Evolutionary conservation across 1,140 invertebrate genomes (phyloP), one percentile per base, ranked within the genome.

Genomic region (Aphelenchoides besseyi): DNA sequence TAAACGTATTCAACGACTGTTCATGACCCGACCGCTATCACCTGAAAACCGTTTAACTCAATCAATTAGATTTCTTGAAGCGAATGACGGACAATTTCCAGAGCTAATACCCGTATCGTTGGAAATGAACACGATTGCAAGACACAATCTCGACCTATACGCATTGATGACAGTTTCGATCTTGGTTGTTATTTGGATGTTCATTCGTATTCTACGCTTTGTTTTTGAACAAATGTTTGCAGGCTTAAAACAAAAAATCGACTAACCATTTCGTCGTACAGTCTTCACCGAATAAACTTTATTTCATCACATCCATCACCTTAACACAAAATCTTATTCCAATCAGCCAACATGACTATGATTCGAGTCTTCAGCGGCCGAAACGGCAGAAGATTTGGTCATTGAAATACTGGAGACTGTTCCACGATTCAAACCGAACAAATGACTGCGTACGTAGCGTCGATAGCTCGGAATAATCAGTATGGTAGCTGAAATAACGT

Each of bases 41-140:
- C 59, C 74, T 8, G 33, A 76, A 28, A 75, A 76, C 36, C 74
- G 74, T 16, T 52, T 75, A 1, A 8, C 37, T 35, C 30, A 76
- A 8, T 63, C 23, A 5, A 76, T 77, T 26, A 48, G 61, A 5
- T 75, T 75, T 28, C 59, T 75, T 8, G 74, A 74, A 59, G 9
- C 59, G 35, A 70, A 76, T 23, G 74, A 18, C 23, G 72, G 72
- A 63, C 48, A 62, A 29, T 41, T 74, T 41, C 72, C 72, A 26
- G 72, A 74, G 48, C 69, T 74, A 35, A 9, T 77, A 23, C 64
- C 72, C 30, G 26, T 12, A 1, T 66, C 63, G 18, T 5, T 59
- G 5, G 5, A 59, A 5, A 59, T 59, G 26, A 5, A 8, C 5
- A 8, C 18, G 5, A 8, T 5, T 5, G 12, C n/a, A 1, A 26